These are phyloP conservation scores for Ceyx cyanopectus DNA, from an alignment of 2,113 vertebrate species.

Conservation along the genomic window DNA sequence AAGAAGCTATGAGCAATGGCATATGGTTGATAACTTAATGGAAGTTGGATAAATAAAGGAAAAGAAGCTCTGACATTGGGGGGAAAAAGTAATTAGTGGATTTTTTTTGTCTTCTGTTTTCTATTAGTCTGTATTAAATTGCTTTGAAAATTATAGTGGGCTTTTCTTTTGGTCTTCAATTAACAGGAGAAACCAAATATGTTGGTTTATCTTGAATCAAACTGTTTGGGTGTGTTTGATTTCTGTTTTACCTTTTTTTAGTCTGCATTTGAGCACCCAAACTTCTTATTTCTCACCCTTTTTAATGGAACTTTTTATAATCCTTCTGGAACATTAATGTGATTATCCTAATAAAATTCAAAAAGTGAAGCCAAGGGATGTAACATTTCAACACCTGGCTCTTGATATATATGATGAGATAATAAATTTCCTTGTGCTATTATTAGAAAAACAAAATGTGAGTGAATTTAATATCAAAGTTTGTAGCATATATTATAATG, in stretches of 20 bases:
- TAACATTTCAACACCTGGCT: neutral
- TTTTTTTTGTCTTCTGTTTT: conserved; percentile 68
- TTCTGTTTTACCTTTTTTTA: conserved; percentile 45
- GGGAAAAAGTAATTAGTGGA: conserved; percentile 61
- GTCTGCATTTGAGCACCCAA: conserved; percentile 4
- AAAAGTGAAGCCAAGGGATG: neutral
- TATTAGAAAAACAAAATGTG: neutral
- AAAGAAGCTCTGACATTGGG: conserved; percentile 47
- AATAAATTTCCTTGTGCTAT: neutral
- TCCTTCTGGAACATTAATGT: conserved; percentile 6
- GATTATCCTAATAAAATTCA: neutral
- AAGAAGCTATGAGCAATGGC: conserved; percentile 58
- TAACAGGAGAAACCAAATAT: neutral
- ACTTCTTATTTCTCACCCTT: neutral
- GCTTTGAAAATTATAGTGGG: conserved; percentile 64
- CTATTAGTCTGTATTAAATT: conserved; percentile 57
- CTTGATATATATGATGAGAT: neutral
- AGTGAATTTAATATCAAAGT: neutral
- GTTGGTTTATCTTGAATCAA: conserved; percentile 68
- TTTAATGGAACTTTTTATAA: neutral
- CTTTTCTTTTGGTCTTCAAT: conserved; percentile 67
- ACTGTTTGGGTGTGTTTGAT: conserved; percentile 54
- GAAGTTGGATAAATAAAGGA: conserved; percentile 69
- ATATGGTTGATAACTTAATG: conserved; percentile 69
- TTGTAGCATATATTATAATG: neutral